Conservation (phyloP, 92 coral and sea anemone species). For the Metridium senile region DNA sequence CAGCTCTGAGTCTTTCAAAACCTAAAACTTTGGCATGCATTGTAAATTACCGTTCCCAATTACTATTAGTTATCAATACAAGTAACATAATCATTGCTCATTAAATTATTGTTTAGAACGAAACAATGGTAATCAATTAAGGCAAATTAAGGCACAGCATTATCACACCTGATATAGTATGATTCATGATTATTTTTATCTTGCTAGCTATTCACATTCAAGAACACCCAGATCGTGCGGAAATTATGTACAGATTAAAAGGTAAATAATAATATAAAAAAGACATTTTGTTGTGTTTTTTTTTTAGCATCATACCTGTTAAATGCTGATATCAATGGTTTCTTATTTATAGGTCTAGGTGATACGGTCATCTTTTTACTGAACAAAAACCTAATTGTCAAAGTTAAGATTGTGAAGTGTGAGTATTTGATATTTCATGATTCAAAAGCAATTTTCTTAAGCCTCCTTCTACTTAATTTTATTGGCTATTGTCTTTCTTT, state of each 20-base stretch:
- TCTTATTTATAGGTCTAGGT: constrained; percentile 55
- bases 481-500: no score
- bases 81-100: no score
- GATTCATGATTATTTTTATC: not conserved
- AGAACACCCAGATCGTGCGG: constrained; percentile 91
- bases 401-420: constrained; percentile 92
- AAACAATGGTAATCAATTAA: no score
- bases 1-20: no score
- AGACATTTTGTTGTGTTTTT: not conserved
- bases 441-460: no score
- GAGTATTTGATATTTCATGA: constrained; percentile 30
- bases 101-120: no score
- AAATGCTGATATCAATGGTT: not conserved
- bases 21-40: no score
- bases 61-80: no score
- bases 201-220: constrained; percentile 63
- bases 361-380: constrained; percentile 81
- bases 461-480: no score
- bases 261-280: constrained; percentile 40
- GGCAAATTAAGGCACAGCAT: no score
- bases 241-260: constrained; percentile 84
- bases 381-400: constrained; percentile 90
- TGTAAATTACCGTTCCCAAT: no score
- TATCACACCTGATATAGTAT: not conserved
- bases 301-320: not conserved